Base-by-base conservation (phyloP, 2,797 vertebrate species). In the Lateolabrax maculatus region DNA sequence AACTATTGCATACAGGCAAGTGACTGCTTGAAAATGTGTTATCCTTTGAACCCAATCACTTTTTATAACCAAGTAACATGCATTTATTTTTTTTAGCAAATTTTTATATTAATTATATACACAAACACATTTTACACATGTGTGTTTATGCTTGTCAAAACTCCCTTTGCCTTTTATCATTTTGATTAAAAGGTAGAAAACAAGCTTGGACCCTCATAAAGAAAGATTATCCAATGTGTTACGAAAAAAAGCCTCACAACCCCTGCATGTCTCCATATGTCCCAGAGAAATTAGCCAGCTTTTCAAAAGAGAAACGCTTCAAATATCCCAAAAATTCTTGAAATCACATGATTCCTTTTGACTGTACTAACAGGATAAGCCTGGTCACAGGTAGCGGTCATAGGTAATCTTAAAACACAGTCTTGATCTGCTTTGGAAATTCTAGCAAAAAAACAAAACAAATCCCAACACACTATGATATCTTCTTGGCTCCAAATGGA, bases 391-490 rank as follows among this genome's bases (percentile, higher is more conserved):
- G 79, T 72, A 74, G 52, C 21, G 41, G 80, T 81, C 46, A 0
- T 23, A 61, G 53, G 57, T 75, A 27, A 13, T 68, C 74, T 85
- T 58, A 72, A 66, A 87, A 77, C 48, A 79, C 64, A 75, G 77
- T 83, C 71, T 81, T 64, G 31, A 80, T 73, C 82, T 68, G 66
- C 90, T 94, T 94, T 93, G 91, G 93, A 83, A 87, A 70, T 60
- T 87, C 89, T 91, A 94, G 90, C 90, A 74, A 84, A 75, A 23
- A 49, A 64, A 49, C 66, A 61, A 71, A 64, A 39, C 8, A n/a
- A 41, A 75, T 15, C 21, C 48, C 25, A 69, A 57, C 37, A 39
- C 11, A 36, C 15, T 25, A 25, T 9, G 44, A 51, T 34, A 70
- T 74, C n/a, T 64, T 63, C 51, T 55, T 68, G 58, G 79, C 84